Evolutionary conservation across 2,888 invertebrate genomes (phyloP).

Genomic region (Philhelius pedissequus): DNA sequence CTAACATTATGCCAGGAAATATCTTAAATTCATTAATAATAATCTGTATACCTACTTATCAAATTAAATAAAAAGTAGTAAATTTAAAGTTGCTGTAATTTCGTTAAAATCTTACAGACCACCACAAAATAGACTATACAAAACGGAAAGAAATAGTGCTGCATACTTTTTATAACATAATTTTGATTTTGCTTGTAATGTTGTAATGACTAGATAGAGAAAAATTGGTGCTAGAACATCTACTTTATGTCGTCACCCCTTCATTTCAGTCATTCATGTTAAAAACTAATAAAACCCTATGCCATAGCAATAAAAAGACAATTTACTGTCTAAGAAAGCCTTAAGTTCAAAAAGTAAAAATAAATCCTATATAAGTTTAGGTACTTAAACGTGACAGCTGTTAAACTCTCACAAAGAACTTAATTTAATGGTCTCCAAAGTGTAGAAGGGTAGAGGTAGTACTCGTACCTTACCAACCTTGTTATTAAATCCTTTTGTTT

Average conservation of each 20-base stretch:
- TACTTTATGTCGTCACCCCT: neutral
- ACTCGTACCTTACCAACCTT: neutral
- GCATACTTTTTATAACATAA: no score
- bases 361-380: slow-evolving; percentile 13
- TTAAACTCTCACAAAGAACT: slow-evolving; percentile 21
- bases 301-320: neutral
- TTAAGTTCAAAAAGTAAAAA: slow-evolving; percentile 18
- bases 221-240: neutral
- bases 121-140: no score
- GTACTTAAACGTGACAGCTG: slow-evolving; percentile 15
- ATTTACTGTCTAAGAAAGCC: neutral
- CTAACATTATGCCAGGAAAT: no score
- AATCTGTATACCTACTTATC: no score
- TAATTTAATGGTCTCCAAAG: slow-evolving; percentile 28
- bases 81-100: no score
- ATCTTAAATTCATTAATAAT: no score
- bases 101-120: no score
- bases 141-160: no score
- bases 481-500: slow-evolving; percentile 17
- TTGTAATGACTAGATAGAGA: no score
- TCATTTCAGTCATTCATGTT: neutral
- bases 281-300: neutral
- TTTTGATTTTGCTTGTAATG: no score
- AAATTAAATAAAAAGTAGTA: no score
- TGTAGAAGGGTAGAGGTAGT: slow-evolving; percentile 19